Evolutionary conservation across 23 tunicate species (phyloP), one percentile per base, ranked within the genome.

Genomic region (Styela clava): DNA sequence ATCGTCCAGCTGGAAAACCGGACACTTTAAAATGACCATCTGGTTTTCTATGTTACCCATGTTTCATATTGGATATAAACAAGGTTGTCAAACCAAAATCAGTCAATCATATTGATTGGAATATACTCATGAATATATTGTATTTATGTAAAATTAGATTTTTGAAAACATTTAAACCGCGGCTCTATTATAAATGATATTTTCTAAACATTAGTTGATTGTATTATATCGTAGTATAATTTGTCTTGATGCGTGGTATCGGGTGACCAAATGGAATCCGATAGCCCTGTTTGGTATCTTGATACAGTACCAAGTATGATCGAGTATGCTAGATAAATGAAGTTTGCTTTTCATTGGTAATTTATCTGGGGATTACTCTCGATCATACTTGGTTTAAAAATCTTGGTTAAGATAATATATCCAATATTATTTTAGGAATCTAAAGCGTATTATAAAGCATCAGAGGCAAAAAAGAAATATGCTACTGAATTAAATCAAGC

Each of bases 371-470:
- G 7, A 5, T 26, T 16, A 7, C 16, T 9, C 31, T 3, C 7
- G 30, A 32, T 72, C 12, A 29, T 31, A 30, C 31, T 72, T 7
- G 7, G 25, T 26, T 29, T 72, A 18, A 26, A 3, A 7, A 22
- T 26, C 26, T 72, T 22, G 7, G 5, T 26, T 3, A 22, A 2
- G 78, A 44, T 32, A 7, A 72, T 31, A 9, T 3, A 16, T 7
- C 9, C 56, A 12, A 44, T 44, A 12, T 44, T 44, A 44, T 44
- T 52, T 77, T 77, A 88, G 94, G 97, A 91, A 73, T 91, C 97
- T 1, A 91, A 91, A 82, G 97, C 97, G 20, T 64, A 84, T 2
- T 84, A 91, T 69, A 91, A 86, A 65, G 97, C 97, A 16, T 64
- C 72, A 31, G 97, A 91, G 7, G 85, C 86, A 16, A 78, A 88